phyloP scores from a whole-genome alignment of 2,113 vertebrate species.

The Megatriorchis doriae region DNA sequence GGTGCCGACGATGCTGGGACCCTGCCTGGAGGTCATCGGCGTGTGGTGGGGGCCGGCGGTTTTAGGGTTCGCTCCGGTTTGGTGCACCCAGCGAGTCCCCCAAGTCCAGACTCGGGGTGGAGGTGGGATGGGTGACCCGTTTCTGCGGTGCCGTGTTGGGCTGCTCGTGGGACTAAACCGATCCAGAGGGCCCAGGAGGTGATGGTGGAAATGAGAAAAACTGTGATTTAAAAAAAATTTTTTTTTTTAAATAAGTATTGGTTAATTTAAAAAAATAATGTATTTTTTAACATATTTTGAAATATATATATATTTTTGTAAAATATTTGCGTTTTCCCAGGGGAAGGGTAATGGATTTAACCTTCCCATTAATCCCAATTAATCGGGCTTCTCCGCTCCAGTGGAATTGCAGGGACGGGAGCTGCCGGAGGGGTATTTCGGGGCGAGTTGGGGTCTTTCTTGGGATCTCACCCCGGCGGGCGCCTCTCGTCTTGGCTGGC shows the following conservation, averaged over 20 bases:
- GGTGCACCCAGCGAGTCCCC: accelerated
- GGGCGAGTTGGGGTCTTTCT: neutral
- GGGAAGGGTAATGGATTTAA: neutral
- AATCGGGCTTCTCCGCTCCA: accelerated
- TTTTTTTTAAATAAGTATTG: neutral
- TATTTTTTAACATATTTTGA: neutral
- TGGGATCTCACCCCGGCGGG: neutral
- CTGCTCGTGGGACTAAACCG: neutral
- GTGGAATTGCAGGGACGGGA: neutral
- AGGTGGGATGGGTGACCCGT: neutral
- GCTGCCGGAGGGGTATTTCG: neutral
- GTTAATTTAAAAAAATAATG: too few relatives aligned
- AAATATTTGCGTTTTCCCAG: neutral
- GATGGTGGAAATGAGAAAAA: neutral
- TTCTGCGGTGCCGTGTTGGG: neutral
- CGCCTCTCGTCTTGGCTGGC: slow-evolving; percentile 8
- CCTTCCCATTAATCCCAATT: neutral
- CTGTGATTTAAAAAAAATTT: too few relatives aligned
- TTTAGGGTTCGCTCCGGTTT: neutral
- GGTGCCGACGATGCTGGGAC: accelerated
- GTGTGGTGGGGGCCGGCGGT: accelerated
- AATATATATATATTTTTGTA: accelerated
- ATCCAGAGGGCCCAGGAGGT: neutral
- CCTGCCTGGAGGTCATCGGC: accelerated
- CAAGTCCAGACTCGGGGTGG: neutral